Conservation (phyloP, 2,888 invertebrate species). For the Geotrupes spiniger region DNA sequence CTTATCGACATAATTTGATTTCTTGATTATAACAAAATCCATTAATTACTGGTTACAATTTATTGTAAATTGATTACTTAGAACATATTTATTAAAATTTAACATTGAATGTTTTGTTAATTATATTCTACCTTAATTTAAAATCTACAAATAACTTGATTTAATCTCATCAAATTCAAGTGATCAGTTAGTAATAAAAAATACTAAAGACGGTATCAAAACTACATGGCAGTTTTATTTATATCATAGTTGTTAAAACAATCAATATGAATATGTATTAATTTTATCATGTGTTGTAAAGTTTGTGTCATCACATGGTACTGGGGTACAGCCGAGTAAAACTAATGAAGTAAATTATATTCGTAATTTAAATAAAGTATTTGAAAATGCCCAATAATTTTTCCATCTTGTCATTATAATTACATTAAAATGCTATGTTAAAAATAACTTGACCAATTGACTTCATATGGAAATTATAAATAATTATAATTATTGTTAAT, state of each 20-base stretch:
- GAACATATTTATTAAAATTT: slow-evolving; percentile 29
- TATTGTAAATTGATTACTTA: slow-evolving; percentile 28
- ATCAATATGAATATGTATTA: background rate
- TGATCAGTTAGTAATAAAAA: background rate
- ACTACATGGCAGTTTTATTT: slow-evolving; percentile 22
- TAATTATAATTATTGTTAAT: background rate
- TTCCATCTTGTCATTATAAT: too few species aligned
- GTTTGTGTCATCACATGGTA: too few species aligned
- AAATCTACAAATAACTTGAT: background rate
- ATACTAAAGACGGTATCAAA: slow-evolving; percentile 9
- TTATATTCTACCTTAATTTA: background rate
- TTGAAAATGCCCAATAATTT: background rate
- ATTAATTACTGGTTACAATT: slow-evolving; percentile 26
- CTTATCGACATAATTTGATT: too few species aligned
- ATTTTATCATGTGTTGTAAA: background rate
- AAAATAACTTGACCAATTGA: background rate
- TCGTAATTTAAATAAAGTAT: background rate
- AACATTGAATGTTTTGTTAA: slow-evolving; percentile 6
- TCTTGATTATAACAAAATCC: too few species aligned
- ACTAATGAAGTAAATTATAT: background rate
- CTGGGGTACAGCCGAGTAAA: background rate
- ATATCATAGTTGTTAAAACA: background rate
- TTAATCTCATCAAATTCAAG: background rate
- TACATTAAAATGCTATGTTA: background rate
- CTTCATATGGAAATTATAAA: background rate